Conservation (phyloP, 2,888 invertebrate genomes). For the Tyria jacobaeae region DNA sequence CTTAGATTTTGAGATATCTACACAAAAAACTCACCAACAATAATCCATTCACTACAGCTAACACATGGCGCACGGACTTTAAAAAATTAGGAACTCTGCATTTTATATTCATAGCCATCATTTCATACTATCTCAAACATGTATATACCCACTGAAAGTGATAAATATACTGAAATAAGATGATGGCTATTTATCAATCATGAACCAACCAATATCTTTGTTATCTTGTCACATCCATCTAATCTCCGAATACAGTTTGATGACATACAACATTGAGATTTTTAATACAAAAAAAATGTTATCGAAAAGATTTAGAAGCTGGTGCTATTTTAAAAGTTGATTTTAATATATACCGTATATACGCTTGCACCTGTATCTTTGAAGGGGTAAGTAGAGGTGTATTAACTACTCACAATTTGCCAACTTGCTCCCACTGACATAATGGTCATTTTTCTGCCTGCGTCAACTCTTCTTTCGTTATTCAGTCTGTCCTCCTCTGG, state of each 20-base stretch:
- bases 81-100: conserved; percentile 82
- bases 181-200: conserved; percentile 69
- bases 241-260: conserved; percentile 58
- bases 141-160: conserved; percentile 46
- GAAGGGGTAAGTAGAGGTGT: no score
- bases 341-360: no score
- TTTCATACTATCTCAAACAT: conserved; percentile 28
- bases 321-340: no score
- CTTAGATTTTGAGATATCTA: neutral
- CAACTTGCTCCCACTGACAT: no score
- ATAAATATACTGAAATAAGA: conserved; percentile 64
- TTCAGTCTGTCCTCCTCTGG: no score
- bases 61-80: conserved; percentile 88
- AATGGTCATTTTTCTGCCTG: no score
- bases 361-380: no score
- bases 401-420: no score
- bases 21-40: conserved; percentile 88
- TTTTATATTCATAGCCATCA: conserved; percentile 65
- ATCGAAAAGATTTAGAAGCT: neutral
- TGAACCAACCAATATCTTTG: conserved; percentile 65
- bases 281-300: conserved; percentile 18
- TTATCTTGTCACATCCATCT: conserved; percentile 77
- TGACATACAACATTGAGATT: conserved; percentile 21
- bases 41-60: conserved; percentile 90
- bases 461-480: no score